Conservation (phyloP, 2,797 vertebrate species). For the Botia kubotai region DNA sequence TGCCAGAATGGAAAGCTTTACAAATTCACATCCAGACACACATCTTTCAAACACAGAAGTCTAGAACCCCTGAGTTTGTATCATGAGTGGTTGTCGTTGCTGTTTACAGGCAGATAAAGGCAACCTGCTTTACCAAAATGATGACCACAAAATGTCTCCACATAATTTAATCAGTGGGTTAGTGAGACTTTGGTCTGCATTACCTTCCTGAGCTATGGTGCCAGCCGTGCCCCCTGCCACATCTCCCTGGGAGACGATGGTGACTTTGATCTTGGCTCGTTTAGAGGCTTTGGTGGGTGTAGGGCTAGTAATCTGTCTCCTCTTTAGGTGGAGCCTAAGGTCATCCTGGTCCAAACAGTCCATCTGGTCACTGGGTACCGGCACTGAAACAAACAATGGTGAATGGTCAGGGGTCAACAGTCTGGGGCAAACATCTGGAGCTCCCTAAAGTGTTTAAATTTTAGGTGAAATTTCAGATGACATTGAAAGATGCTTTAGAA, state of each 20-base stretch:
- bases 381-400: constrained; percentile 75
- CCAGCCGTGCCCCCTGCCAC: constrained; percentile 72
- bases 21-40: background rate
- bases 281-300: constrained; percentile 86
- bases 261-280: constrained; percentile 97
- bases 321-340: constrained; percentile 84
- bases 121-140: background rate
- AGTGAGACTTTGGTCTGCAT: constrained; percentile 46
- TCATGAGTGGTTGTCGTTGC: background rate
- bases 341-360: constrained; percentile 89
- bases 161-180: background rate
- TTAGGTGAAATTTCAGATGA: too few species aligned
- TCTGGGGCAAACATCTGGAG: background rate
- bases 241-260: constrained; percentile 92
- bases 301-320: constrained; percentile 87
- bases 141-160: background rate
- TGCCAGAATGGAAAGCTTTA: background rate
- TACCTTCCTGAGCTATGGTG: constrained; percentile 84
- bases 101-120: background rate
- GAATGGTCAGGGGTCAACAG: background rate
- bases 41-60: too few species aligned
- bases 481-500: background rate
- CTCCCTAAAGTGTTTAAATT: background rate
- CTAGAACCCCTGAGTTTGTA: background rate
- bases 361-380: constrained; percentile 86